Evolutionary conservation across 2,113 vertebrate genomes (phyloP).

Genomic region (Macaca nemestrina): DNA sequence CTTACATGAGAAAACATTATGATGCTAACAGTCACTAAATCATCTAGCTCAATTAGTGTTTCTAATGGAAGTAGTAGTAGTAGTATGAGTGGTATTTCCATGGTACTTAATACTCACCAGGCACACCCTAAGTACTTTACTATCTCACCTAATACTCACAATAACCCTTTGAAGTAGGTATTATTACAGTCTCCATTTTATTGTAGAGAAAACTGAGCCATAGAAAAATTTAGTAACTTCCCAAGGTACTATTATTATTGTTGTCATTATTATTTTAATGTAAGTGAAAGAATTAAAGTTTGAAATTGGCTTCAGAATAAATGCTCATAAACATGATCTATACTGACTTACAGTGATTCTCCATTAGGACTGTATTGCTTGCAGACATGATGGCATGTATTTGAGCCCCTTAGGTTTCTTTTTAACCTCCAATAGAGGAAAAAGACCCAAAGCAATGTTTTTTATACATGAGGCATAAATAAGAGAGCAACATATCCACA

Average conservation of each 20-base stretch:
- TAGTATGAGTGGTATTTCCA: not conserved
- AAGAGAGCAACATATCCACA: not conserved
- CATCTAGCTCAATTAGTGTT: not conserved
- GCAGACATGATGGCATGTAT: not conserved
- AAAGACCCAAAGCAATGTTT: not conserved
- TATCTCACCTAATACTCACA: not conserved
- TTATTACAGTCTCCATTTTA: not conserved
- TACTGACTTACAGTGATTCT: not conserved
- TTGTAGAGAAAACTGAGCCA: not conserved
- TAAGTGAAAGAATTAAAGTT: not conserved
- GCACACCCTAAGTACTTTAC: not conserved
- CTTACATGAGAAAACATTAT: not conserved
- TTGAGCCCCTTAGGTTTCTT: rapidly evolving
- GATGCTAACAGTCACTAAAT: not conserved
- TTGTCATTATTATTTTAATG: not conserved
- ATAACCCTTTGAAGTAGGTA: not conserved
- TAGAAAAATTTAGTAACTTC: not conserved
- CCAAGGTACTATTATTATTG: too few relatives aligned
- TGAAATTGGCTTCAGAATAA: not conserved
- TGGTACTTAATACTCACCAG: not conserved
- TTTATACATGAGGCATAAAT: not conserved
- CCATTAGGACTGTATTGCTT: rapidly evolving
- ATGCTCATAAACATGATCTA: rapidly evolving
- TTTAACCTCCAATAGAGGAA: not conserved
- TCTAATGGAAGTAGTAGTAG: not conserved